These are phyloP conservation scores for Lithosia quadra DNA, from an alignment of 2,888 invertebrate genomes.

Conservation along the genomic window DNA sequence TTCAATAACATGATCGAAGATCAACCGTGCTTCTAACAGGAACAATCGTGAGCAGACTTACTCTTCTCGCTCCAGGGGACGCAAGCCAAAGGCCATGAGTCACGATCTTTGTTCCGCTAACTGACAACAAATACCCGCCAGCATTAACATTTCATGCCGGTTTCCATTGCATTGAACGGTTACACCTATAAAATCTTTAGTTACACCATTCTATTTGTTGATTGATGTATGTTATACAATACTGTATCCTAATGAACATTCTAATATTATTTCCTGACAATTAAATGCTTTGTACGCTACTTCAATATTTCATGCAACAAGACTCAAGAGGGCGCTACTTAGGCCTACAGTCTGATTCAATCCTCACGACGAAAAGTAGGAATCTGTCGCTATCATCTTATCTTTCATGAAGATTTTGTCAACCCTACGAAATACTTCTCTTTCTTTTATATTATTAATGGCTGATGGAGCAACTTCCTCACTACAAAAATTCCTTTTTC, in stretches of 20 bases:
- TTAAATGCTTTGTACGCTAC: neutral
- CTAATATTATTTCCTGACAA: neutral
- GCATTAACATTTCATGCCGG: slow-evolving; percentile 49
- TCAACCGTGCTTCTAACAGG: slow-evolving; percentile 31
- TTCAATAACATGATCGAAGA: neutral
- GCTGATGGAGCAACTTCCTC: too few relatives aligned
- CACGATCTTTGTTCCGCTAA: slow-evolving; percentile 64
- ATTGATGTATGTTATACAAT: slow-evolving; percentile 16
- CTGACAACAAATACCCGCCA: slow-evolving; percentile 51
- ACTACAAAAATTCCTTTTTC: too few relatives aligned
- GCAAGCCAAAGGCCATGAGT: slow-evolving; percentile 69
- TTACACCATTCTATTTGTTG: slow-evolving; percentile 3
- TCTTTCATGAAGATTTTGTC: too few relatives aligned
- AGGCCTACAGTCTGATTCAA: too few relatives aligned
- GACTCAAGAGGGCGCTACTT: neutral
- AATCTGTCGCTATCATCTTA: too few relatives aligned
- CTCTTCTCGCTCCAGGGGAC: slow-evolving; percentile 65
- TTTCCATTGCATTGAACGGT: slow-evolving; percentile 30
- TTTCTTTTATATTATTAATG: too few relatives aligned
- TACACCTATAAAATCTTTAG: neutral
- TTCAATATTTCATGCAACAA: too few relatives aligned
- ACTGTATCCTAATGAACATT: neutral
- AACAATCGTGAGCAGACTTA: slow-evolving; percentile 60
- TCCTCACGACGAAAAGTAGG: too few relatives aligned
- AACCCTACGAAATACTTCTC: too few relatives aligned